Evolutionary conservation across 1,140 invertebrate species (phyloP), one percentile per base, ranked within the genome.

Genomic region (Lordiphosa stackelbergi): DNA sequence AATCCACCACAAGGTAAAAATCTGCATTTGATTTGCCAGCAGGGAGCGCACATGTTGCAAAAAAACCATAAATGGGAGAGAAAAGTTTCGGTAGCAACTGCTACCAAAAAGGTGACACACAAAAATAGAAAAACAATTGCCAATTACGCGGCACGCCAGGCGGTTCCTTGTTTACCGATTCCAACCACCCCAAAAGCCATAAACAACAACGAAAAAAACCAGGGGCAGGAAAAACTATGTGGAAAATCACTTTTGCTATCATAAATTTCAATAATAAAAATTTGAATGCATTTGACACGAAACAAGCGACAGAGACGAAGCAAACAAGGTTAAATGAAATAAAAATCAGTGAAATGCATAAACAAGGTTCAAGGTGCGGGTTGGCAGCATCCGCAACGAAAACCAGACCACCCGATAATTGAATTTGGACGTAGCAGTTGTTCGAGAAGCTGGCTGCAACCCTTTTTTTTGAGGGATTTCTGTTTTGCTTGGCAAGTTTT

Each of bases 231-330:
- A 81, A 81, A 81, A 83, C 77, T 66, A 73, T 66, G 78, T 73
- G 73, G 77, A 83, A 81, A 83, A 83, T 83, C 78, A 83, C 78
- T 84, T 83, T 83, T 83, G 78, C 51, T 59, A 78, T 77, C 77
- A 83, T 83, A 83, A 83, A 83, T 83, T 83, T 83, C 78, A 83
- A 83, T 83, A 83, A 83, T 83, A 83, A 84, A 83, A 83, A 83
- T 83, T 83, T 83, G 77, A 83, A 83, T 83, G 78, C 72, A 75
- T 62, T 83, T 72, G 75, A 79, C 75, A 81, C 66, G 56, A 79
- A 74, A 74, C 74, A 79, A 70, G 74, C 74, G 45, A 45, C 13
- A 51, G 38, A 22, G n/a, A 48, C 37, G 54, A 59, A 49, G 59
- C 47, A 57, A 79, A 81, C 74, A 79, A 78, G 74, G 74, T 78